These are phyloP conservation scores for Reticulitermes speratus DNA, from an alignment of 1,140 invertebrate genomes.

Conservation along the genomic window DNA sequence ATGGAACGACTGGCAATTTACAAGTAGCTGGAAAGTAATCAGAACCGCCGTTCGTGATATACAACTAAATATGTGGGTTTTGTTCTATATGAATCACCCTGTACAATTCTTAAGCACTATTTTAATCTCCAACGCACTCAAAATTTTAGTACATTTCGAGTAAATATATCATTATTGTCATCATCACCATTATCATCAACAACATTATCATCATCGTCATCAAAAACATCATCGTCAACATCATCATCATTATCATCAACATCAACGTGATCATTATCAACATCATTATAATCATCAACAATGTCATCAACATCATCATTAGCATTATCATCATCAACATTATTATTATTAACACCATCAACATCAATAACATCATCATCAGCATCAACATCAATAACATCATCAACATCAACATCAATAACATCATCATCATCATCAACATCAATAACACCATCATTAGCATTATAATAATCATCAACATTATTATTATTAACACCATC, in stretches of 20 bases:
- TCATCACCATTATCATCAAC: background rate
- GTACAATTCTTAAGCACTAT: no score
- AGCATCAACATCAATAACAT: background rate
- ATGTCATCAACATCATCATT: background rate
- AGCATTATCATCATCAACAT: background rate
- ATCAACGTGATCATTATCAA: background rate
- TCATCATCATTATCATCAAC: background rate
- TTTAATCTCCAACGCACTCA: no score
- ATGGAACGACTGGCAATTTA: no score
- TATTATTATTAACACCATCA: background rate
- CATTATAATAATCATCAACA: no score
- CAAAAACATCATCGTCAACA: background rate
- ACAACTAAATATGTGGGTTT: no score
- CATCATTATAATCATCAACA: background rate
- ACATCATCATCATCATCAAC: background rate
- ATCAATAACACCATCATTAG: no score
- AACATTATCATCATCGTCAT: background rate
- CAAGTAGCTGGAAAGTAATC: no score
- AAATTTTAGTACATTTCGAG: no score
- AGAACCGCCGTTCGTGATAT: no score
- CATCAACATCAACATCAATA: background rate
- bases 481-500: no score
- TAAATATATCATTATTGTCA: background rate
- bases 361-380: background rate
- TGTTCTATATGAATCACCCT: no score